Evolutionary conservation across 2,888 invertebrate genomes (phyloP), one percentile per base, ranked within the genome.

Genomic region (Eilema sororculum): DNA sequence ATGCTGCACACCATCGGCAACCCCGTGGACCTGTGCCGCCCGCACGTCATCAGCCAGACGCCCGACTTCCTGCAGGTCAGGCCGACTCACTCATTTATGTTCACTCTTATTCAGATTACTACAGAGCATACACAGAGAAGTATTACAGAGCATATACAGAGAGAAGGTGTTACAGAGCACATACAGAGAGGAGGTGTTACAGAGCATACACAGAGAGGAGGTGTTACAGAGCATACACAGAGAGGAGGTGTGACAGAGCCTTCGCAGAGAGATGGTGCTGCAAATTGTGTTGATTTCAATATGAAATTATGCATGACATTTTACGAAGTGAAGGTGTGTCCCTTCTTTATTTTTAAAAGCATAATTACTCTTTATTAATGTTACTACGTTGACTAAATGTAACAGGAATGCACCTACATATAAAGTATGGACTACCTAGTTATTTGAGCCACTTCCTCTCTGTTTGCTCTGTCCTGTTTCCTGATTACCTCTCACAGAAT

Each of bases 1-100:
- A 97, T 99, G 86, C 95, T 99, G 73, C 98, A 99, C 87, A 98
- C 98, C 57, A 97, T 99, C 75, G 99, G 99, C 41, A 99, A 99
- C 93, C 99, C 99, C 0, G 98, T 98, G 0, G 98, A 98, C 83
- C 95, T 99, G 74, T 98, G 98, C 83, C 97, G 98, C 57, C 98
- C 98, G 0, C 97, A 98, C 82, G 95, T 98, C 76, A 97, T 96
- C 78, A 96, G 96, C 80, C 96, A 96, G 85, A 96, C 96, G 0
- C 96, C 96, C 1, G 96, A 96, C 78, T 96, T 96, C 76, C 88
- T 96, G 46, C 96, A 95, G 93, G 95, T 95, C 10, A 12, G 60
- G 25, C 16, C 2, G 25, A 61, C 25, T 25, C 57, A 13, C 25
- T 24, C 3, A 5, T 13, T 33, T 33, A 33, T 33, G 8, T 0